These are phyloP conservation scores for Isaurus tuberculatus DNA, from an alignment of 92 coral and sea anemone species.

Conservation along the genomic window DNA sequence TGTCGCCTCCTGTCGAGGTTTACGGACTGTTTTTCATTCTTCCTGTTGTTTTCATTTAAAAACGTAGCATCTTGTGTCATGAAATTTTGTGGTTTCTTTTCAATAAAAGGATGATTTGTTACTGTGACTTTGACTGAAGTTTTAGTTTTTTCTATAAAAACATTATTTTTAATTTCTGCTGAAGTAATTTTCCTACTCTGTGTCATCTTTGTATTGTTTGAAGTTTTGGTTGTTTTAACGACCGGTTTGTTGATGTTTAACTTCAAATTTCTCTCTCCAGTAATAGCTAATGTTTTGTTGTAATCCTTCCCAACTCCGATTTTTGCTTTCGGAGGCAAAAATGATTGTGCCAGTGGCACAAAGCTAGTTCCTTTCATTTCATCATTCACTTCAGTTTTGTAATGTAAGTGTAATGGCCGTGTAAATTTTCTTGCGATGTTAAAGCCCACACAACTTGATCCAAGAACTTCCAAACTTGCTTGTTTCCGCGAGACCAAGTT, in stretches of 20 bases:
- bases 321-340: neutral
- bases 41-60: neutral
- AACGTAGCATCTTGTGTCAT: neutral
- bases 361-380: neutral
- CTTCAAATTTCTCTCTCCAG: constrained; percentile 8
- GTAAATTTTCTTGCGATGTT: neutral
- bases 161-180: constrained; percentile 1
- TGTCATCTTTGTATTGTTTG: neutral
- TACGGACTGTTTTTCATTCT: neutral
- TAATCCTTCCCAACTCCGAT: neutral
- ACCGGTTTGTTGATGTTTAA: neutral
- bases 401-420: neutral
- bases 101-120: neutral
- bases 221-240: constrained; percentile 20
- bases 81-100: neutral
- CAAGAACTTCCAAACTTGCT: constrained; percentile 15
- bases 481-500: constrained; percentile 14
- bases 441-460: constrained; percentile 18
- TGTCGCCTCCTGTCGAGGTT: neutral
- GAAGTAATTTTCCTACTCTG: constrained; percentile 3
- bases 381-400: neutral
- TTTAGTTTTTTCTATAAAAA: constrained; percentile 32
- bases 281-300: neutral
- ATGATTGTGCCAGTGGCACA: neutral
- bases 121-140: constrained; percentile 26